Evolutionary conservation across 2,888 invertebrate species (phyloP).

Genomic region (Sinopyrophorus schimmeli): DNA sequence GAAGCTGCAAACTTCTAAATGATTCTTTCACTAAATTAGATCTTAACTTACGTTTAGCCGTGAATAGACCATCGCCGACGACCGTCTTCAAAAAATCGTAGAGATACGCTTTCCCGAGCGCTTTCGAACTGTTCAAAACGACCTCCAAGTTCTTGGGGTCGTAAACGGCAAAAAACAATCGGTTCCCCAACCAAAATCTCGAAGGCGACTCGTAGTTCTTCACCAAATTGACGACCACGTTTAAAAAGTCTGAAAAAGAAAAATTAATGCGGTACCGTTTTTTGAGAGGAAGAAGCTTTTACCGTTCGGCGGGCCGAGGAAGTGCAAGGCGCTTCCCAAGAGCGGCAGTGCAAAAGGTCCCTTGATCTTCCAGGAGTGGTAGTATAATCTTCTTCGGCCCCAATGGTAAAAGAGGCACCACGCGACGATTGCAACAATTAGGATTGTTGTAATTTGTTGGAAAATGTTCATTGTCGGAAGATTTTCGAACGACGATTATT

Average conservation of each 20-base stretch:
- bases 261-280: too few relatives aligned
- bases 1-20: slow-evolving; percentile 51
- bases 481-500: too few relatives aligned
- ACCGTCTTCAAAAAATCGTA: slow-evolving; percentile 20
- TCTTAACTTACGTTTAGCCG: slow-evolving; percentile 27
- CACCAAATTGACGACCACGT: neutral
- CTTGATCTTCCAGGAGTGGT: neutral
- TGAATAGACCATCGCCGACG: slow-evolving; percentile 31
- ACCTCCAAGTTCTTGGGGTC: slow-evolving; percentile 44
- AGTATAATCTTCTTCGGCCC: slow-evolving; percentile 33
- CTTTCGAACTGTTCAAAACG: slow-evolving; percentile 38
- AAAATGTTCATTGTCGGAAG: too few relatives aligned
- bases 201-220: slow-evolving; percentile 4
- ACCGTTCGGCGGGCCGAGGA: too few relatives aligned
- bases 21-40: neutral
- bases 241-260: slow-evolving; percentile 1
- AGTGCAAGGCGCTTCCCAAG: neutral
- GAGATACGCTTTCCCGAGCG: slow-evolving; percentile 37
- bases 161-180: slow-evolving; percentile 38
- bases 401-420: slow-evolving; percentile 39
- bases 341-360: neutral
- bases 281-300: too few relatives aligned
- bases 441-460: too few relatives aligned
- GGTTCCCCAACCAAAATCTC: slow-evolving; percentile 41
- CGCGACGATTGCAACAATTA: too few relatives aligned